Base-by-base conservation (phyloP, 2,888 invertebrate genomes). In the Bellardia pandia region DNA sequence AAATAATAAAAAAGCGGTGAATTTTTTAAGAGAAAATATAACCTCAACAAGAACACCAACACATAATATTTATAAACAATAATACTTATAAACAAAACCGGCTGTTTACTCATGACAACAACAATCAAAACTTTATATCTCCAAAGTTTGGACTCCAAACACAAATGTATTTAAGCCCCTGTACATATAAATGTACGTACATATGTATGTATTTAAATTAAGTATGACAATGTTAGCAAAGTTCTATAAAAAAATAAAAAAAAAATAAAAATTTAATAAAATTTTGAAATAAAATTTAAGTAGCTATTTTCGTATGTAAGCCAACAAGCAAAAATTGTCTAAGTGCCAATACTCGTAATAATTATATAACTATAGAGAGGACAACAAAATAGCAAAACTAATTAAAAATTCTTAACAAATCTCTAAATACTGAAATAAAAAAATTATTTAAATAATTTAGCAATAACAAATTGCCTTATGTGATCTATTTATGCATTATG, bases 401-500 rank as follows among this genome's bases (percentile, higher is more conserved):
- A 58, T 58, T 85, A 62, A 62, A 37, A 74, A 85, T 79, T 85
- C 79, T 51, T 45, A 3, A n/a, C 74, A 78, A 79, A 79, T 62
- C 60, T 42, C 3, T 42, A 16, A 68, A 53, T 68, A 68, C 3
- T 11, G 23, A 53, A 45, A 69, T 11, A 60, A 40, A 60, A 23
- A 60, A n/a, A 30, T 0, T 64, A 30, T 76, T 68, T 42, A 66
- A 79, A 85, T 76, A 74, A 74, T 68, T 56, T 58, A 64, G 9
- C 79, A 85, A 79, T 75, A 85, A 62, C 60, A 79, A 75, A 79
- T 74, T 85, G 68, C 85, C 79, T 69, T 85, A 51, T 69, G 53
- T 75, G 74, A 85, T 74, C 78, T 42, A 75, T 76, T 71, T 53
- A 76, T 64, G 83, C 78, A 79, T 86, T 86, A 75, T 40, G 86